A percentile compares a stretch with the other conserved stretches of the same genome.
phyloP scores from a whole-genome alignment of 2,888 invertebrate genomes.

The Acleris laterana region DNA sequence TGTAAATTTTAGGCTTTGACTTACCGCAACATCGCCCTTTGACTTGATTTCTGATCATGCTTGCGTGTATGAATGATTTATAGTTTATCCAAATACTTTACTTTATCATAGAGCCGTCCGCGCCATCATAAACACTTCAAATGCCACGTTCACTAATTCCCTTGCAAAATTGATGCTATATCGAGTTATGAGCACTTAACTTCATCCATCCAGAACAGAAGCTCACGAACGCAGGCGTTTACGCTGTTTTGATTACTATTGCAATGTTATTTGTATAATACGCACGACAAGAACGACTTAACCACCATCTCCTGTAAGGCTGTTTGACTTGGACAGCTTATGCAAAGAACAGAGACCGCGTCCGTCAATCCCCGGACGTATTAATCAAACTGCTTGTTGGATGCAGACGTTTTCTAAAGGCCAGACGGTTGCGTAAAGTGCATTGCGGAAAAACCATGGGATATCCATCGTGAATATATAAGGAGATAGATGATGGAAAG shows the following conservation, averaged over 20 bases:
- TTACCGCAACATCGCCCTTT: neutral
- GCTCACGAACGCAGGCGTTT: too few relatives aligned
- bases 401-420: constrained; percentile 33
- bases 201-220: too few relatives aligned
- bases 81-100: constrained; percentile 21
- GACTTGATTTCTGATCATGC: neutral
- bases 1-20: neutral
- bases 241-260: too few relatives aligned
- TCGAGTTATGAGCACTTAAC: too few relatives aligned
- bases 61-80: constrained; percentile 9
- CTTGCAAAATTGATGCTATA: too few relatives aligned
- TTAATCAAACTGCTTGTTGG: constrained; percentile 26
- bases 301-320: too few relatives aligned
- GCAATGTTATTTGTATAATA: too few relatives aligned
- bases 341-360: constrained; percentile 24
- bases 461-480: neutral
- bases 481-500: too few relatives aligned
- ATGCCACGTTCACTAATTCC: too few relatives aligned
- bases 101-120: constrained; percentile 27
- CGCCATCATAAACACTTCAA: constrained; percentile 7
- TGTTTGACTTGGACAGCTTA: neutral
- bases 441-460: constrained; percentile 3
- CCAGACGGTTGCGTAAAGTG: constrained; percentile 21
- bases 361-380: constrained; percentile 31
- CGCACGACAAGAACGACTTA: too few relatives aligned